Conservation (phyloP, 2,113 vertebrate species). For the Vulpes ferrilata region DNA sequence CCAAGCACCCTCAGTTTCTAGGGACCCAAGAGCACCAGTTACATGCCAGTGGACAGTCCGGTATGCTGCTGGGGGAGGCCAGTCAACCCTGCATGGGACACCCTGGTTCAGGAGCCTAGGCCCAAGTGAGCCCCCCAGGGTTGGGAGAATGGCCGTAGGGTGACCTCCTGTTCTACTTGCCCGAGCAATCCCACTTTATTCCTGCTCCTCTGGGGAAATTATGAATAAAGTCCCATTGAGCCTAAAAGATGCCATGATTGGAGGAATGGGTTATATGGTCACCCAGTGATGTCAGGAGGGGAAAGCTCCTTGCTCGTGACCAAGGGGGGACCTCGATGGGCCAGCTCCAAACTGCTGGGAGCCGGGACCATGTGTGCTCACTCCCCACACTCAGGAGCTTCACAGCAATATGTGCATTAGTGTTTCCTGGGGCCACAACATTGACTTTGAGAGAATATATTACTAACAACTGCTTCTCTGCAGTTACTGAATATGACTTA, state of each 20-base stretch:
- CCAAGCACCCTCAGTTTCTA: not conserved
- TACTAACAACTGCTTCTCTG: not conserved
- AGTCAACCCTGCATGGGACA: not conserved
- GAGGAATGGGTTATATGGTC: rapidly evolving
- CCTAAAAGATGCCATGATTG: not conserved
- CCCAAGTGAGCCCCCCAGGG: not conserved
- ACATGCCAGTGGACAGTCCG: not conserved
- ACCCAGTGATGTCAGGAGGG: rapidly evolving
- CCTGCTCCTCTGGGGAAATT: not conserved
- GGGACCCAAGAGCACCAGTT: too few relatives aligned
- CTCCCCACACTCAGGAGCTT: rapidly evolving
- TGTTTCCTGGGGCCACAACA: not conserved
- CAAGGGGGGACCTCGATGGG: not conserved
- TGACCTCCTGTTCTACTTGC: rapidly evolving
- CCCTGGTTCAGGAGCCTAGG: rapidly evolving
- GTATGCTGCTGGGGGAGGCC: too few relatives aligned
- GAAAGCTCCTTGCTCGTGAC: not conserved
- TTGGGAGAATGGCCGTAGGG: rapidly evolving
- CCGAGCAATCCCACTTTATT: rapidly evolving
- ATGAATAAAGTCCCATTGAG: too few relatives aligned
- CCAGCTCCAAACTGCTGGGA: rapidly evolving
- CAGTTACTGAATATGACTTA: not conserved
- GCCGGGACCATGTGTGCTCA: rapidly evolving
- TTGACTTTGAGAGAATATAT: not conserved
- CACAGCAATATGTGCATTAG: rapidly evolving